Conservation (phyloP, 1,140 invertebrate genomes). For the Hydropsyche tenuis region DNA sequence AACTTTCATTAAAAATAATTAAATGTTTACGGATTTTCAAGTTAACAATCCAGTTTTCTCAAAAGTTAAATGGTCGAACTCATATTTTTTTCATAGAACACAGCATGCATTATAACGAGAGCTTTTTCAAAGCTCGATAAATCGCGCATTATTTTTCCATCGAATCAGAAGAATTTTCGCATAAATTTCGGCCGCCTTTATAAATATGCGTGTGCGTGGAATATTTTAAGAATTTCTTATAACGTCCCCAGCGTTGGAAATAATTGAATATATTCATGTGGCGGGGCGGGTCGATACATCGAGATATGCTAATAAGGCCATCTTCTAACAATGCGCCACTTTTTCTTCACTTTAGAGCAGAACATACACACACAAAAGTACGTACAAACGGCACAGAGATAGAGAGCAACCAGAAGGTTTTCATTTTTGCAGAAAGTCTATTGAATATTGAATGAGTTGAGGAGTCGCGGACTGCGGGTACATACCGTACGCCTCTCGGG, state of each 20-base stretch:
- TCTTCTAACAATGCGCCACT: slow-evolving; percentile 28
- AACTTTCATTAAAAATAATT: too few relatives aligned
- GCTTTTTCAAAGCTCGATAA: too few relatives aligned
- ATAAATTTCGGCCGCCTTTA: too few relatives aligned
- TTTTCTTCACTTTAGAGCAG: not conserved
- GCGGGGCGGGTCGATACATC: slow-evolving; percentile 9
- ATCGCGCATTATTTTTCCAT: not conserved
- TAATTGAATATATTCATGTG: slow-evolving; percentile 34
- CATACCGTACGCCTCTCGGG: not conserved
- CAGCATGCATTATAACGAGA: too few relatives aligned
- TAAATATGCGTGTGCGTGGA: slow-evolving; percentile 6
- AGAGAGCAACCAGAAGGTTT: not conserved
- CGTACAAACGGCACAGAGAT: too few relatives aligned
- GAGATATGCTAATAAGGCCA: slow-evolving; percentile 28
- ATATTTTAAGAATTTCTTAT: slow-evolving; percentile 23
- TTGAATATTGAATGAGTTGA: slow-evolving; percentile 39
- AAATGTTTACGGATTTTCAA: too few relatives aligned
- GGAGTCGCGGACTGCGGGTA: slow-evolving; percentile 21
- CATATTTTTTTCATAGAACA: too few relatives aligned
- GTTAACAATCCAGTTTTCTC: too few relatives aligned
- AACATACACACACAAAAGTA: too few relatives aligned
- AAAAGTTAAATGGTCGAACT: too few relatives aligned
- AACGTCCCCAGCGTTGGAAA: not conserved
- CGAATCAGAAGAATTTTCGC: too few relatives aligned
- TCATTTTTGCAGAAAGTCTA: slow-evolving; percentile 20